Conservation (phyloP, 2,888 invertebrate genomes). For the Crematogaster levior region DNA sequence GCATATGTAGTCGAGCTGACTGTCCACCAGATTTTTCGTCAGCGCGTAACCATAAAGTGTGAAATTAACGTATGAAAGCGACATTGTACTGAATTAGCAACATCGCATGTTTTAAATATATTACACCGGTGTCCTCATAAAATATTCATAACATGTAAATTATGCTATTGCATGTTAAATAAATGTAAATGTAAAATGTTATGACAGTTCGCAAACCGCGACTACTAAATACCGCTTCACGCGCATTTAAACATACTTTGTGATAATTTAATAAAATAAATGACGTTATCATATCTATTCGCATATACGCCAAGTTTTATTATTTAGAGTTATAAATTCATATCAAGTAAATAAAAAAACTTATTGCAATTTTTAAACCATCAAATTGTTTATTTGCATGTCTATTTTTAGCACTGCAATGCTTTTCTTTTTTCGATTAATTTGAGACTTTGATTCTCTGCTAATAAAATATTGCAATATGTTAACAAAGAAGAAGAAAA, state of each 20-base stretch:
- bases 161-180: constrained; percentile 33
- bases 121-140: constrained; percentile 20
- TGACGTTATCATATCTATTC: background rate
- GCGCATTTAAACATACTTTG: constrained; percentile 22
- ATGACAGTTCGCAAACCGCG: constrained; percentile 43
- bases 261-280: constrained; percentile 34
- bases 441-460: background rate
- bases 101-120: constrained; percentile 46
- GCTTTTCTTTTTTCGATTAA: background rate
- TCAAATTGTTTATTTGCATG: background rate
- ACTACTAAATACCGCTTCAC: constrained; percentile 33
- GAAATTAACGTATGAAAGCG: constrained; percentile 51
- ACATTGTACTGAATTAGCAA: constrained; percentile 48
- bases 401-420: background rate
- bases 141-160: constrained; percentile 53
- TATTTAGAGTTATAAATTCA: background rate
- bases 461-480: background rate
- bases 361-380: background rate
- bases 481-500: background rate
- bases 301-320: background rate
- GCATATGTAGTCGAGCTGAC: constrained; percentile 3
- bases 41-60: constrained; percentile 37
- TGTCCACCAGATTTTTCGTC: constrained; percentile 44
- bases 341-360: background rate
- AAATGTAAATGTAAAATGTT: constrained; percentile 37